phyloP scores from a whole-genome alignment of 2,888 invertebrate species.

The Oithona nana region DNA sequence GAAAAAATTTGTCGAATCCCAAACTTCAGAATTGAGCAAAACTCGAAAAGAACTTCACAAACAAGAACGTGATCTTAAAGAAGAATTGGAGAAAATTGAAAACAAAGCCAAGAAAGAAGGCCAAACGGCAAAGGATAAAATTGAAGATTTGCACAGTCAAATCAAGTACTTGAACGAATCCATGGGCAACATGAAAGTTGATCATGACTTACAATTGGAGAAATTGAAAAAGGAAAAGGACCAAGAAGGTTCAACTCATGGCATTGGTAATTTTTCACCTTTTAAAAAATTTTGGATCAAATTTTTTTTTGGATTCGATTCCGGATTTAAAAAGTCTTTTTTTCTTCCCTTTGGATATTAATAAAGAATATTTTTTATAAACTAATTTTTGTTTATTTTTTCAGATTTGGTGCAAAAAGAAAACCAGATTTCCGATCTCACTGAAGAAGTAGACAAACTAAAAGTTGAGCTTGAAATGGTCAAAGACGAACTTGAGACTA shows the following conservation, averaged over 20 bases:
- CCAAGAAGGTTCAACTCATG: background rate
- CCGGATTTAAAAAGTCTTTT: too few relatives aligned
- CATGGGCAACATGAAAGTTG: conserved; percentile 30
- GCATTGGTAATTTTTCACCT: too few relatives aligned
- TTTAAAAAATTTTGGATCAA: too few relatives aligned
- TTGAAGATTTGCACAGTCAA: conserved; percentile 26
- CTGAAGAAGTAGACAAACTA: conserved; percentile 18
- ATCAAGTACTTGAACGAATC: conserved; percentile 31
- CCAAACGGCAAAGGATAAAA: conserved; percentile 34
- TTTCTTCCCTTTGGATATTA: too few relatives aligned
- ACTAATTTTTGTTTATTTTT: too few relatives aligned
- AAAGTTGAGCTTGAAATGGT: conserved; percentile 22
- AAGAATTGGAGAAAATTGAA: conserved; percentile 30
- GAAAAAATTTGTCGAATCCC: background rate
- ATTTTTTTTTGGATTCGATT: too few relatives aligned
- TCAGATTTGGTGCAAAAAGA: conserved; percentile 18
- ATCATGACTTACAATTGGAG: conserved; percentile 29
- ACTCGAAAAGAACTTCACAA: conserved; percentile 29
- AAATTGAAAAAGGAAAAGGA: conserved; percentile 25
- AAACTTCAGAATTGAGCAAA: conserved; percentile 15
- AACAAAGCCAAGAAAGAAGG: conserved; percentile 34
- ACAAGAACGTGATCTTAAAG: conserved; percentile 30
- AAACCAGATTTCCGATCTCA: conserved; percentile 19
- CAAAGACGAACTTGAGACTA: conserved; percentile 21
- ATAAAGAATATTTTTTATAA: too few relatives aligned